phyloP scores from a whole-genome alignment of 2,113 vertebrate genomes.

The Nycticorax nycticorax region DNA sequence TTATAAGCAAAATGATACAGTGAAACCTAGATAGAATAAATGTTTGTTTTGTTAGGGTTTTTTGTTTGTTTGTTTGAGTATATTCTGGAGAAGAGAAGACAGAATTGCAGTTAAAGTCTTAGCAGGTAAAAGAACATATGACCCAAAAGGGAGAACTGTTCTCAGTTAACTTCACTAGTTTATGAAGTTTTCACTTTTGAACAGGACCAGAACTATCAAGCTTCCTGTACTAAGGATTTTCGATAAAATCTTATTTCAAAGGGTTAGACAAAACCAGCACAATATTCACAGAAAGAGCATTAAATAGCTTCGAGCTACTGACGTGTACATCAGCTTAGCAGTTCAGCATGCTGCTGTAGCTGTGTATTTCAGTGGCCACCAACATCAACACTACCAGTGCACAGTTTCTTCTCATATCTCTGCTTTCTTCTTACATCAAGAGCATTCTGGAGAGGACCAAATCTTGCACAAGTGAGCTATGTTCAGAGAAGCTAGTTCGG shows the following conservation, averaged over 20 bases:
- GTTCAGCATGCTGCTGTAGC: neutral
- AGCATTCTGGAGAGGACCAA: neutral
- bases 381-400: neutral
- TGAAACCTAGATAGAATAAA: neutral
- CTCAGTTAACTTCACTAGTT: neutral
- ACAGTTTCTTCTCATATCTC: neutral
- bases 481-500: neutral
- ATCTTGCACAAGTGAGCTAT: neutral
- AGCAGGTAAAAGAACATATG: neutral
- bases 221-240: neutral
- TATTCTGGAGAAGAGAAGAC: neutral
- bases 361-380: rapidly evolving
- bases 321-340: neutral
- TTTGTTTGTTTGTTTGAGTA: neutral
- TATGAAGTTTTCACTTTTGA: neutral
- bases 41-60: neutral
- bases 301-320: neutral
- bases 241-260: neutral
- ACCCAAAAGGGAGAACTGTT: neutral
- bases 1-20: neutral
- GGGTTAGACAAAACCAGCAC: neutral
- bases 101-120: neutral
- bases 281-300: neutral
- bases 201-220: neutral
- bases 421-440: neutral